Evolutionary conservation across 2,113 vertebrate genomes (phyloP).

Genomic region (Dasypus novemcinctus): DNA sequence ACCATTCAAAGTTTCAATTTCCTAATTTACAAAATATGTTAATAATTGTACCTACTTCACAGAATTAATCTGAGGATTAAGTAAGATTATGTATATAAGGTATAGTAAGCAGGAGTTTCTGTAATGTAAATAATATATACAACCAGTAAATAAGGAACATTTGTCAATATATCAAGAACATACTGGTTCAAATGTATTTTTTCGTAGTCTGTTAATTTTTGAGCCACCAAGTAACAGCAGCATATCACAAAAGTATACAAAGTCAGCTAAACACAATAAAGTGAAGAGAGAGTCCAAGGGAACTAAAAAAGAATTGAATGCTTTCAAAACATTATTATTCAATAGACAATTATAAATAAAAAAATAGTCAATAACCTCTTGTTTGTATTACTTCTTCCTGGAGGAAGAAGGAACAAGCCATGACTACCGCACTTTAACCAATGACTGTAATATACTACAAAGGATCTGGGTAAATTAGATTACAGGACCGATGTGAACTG

Average conservation of each 20-base stretch:
- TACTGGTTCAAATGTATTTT: constrained; percentile 10
- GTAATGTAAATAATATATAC: constrained; percentile 6
- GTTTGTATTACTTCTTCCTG: constrained; percentile 1
- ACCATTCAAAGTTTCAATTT: not conserved
- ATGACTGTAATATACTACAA: not conserved
- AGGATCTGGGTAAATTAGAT: not conserved
- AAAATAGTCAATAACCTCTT: not conserved
- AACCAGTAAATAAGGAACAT: not conserved
- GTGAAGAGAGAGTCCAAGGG: not conserved
- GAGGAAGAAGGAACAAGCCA: not conserved
- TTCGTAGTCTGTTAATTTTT: not conserved
- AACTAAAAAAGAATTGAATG: not conserved
- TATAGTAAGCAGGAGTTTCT: not conserved
- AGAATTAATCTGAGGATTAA: constrained; percentile 1
- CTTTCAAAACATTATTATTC: not conserved
- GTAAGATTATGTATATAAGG: not conserved
- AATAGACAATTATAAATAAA: not conserved
- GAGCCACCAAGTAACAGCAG: not conserved
- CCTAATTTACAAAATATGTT: constrained; percentile 17
- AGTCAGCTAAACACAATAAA: not conserved
- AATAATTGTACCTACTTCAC: not conserved
- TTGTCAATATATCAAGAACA: not conserved
- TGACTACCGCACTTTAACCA: not conserved
- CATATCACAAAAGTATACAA: not conserved
- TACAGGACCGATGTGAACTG: not conserved